phyloP scores from a whole-genome alignment of 2,888 invertebrate genomes.

The Diaphora mendica region DNA sequence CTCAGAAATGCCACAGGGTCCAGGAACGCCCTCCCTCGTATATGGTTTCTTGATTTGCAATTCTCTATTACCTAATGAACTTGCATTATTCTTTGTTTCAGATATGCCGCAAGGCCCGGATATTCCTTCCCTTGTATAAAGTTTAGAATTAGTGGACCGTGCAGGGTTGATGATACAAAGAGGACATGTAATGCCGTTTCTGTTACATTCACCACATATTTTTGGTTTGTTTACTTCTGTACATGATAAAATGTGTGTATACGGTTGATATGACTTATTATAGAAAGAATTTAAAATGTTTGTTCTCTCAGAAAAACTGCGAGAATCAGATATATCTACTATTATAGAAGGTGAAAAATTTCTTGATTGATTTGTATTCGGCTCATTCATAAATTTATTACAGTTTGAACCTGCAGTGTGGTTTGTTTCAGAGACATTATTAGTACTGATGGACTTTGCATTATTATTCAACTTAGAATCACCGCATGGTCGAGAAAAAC shows the following conservation, averaged over 20 bases:
- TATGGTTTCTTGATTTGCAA: neutral
- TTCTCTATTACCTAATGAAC: too few species aligned
- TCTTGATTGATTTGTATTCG: neutral
- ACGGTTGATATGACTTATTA: neutral
- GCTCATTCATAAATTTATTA: neutral
- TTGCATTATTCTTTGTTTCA: neutral
- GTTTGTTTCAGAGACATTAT: neutral
- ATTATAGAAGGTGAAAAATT: neutral
- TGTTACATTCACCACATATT: neutral
- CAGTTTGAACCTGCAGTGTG: neutral
- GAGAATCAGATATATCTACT: neutral
- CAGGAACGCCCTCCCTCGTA: neutral
- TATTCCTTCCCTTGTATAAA: constrained; percentile 3
- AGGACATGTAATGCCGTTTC: neutral
- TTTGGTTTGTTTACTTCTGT: constrained; percentile 8
- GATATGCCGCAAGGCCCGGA: neutral
- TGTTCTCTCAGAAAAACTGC: neutral
- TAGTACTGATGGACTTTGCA: neutral
- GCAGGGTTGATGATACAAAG: neutral
- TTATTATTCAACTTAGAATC: neutral
- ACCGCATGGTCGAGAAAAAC: neutral
- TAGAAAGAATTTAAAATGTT: neutral
- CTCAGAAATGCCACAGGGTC: neutral
- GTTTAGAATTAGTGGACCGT: neutral
- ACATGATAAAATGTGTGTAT: neutral